A percentile compares a stretch with the other conserved stretches of the same genome.
Evolutionary conservation across 2,888 invertebrate genomes (phyloP).

Genomic region (Mesochorus sp.): DNA sequence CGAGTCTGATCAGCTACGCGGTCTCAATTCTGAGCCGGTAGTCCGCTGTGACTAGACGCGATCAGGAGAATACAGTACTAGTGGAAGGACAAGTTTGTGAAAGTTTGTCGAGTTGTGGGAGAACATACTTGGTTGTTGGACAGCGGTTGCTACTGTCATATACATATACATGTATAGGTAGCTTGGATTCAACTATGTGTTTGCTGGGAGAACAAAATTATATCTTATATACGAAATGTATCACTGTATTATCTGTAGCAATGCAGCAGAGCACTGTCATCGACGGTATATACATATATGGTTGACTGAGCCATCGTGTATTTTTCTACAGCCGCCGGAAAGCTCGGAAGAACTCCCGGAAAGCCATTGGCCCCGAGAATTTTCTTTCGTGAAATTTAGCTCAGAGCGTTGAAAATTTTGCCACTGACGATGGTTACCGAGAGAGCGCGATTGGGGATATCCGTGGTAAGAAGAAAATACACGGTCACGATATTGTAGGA

Average conservation of each 20-base stretch:
- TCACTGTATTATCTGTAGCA: conserved; percentile 20
- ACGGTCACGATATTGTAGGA: conserved; percentile 32
- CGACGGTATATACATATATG: neutral
- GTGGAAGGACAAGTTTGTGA: conserved; percentile 43
- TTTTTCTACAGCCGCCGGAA: neutral
- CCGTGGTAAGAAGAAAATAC: conserved; percentile 23
- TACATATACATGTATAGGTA: neutral
- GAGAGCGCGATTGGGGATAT: conserved; percentile 17
- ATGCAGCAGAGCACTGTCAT: conserved; percentile 12
- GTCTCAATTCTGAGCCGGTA: conserved; percentile 44
- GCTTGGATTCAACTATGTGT: conserved; percentile 24
- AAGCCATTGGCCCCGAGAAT: conserved; percentile 44
- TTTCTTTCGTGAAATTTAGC: conserved; percentile 46
- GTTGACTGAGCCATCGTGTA: conserved; percentile 43
- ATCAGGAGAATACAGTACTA: conserved; percentile 39
- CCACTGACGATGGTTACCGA: neutral
- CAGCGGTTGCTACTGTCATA: conserved; percentile 25
- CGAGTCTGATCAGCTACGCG: conserved; percentile 67
- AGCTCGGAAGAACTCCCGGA: conserved; percentile 21
- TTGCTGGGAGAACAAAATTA: conserved; percentile 41
- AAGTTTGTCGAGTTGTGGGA: conserved; percentile 57
- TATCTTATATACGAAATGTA: neutral
- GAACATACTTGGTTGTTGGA: conserved; percentile 48
- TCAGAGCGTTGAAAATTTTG: conserved; percentile 17
- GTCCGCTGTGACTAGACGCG: conserved; percentile 38